Evolutionary conservation across 2,888 invertebrate genomes (phyloP), one percentile per base, ranked within the genome.

Genomic region (Smittia sp.): DNA sequence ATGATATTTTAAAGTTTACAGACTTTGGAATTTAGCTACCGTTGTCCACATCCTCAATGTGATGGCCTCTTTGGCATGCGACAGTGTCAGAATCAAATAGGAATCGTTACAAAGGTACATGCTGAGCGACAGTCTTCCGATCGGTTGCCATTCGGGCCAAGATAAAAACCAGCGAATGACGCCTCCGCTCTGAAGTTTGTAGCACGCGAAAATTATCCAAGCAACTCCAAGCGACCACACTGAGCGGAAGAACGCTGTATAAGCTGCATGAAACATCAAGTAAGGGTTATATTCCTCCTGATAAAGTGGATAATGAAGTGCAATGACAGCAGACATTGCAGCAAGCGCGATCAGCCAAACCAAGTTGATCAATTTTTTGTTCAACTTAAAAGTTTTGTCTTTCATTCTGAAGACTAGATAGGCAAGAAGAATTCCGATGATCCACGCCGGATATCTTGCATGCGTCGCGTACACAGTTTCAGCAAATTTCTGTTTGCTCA

Each of bases 101-200:
- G 9, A 32, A 32, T 32, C 9, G 3, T 3, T 6, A 32, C 4
- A 32, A 3, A 87, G 77, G 76, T 85, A 87, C 78, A 86, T 83
- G 9, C 85, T 85, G 75, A 85, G 87, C 0, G 86, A 85, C 11
- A 87, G 79, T 13, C 85, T 82, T 1, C 84, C 84, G 0, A 86
- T 80, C 11, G 86, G 79, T 78, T 85, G 84, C 82, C 86, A 86
- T 39, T 85, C 76, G 13, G 79, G 77, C 0, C 84, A 77, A 0
- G 85, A 85, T 0, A 86, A 79, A 75, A 86, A 82, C 83, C 84
- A 85, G 77, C 86, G 84, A 0, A 69, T 15, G 11, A 69, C 3
- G 6, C 69, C 27, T 11, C 69, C 69, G 46, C 15, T 69, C 41
- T 39, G 68, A 32, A 70, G 70, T 32, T 74, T 74, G 11, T 72